A percentile compares a stretch with the other conserved stretches of the same genome.
Evolutionary conservation across 1,140 invertebrate genomes (phyloP).

Genomic region (Macrosteles quadrilineatus): DNA sequence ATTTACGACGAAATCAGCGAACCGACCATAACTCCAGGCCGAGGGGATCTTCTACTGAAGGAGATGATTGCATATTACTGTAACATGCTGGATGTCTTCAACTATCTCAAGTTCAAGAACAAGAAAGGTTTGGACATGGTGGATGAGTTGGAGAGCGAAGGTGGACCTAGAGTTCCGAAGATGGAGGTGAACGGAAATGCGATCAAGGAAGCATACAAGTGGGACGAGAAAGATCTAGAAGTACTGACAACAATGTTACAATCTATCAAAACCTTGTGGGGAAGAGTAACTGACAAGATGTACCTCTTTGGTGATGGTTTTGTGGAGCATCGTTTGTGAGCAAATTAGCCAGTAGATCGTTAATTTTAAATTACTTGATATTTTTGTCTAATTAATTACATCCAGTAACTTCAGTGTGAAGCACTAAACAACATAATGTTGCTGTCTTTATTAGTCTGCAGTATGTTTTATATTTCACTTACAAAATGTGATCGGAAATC

Average conservation of each 20-base stretch:
- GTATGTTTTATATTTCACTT: neutral
- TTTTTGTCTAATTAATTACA: neutral
- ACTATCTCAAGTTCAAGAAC: slow-evolving; percentile 1
- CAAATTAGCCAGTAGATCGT: no score
- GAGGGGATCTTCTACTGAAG: neutral
- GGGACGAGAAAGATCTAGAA: neutral
- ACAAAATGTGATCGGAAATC: neutral
- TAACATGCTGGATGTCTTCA: neutral
- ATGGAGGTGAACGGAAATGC: neutral
- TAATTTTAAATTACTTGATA: neutral
- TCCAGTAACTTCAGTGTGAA: neutral
- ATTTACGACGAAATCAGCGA: neutral
- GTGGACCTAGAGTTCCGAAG: neutral
- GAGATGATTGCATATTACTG: slow-evolving; percentile 5
- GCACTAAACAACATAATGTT: neutral
- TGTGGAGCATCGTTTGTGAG: neutral
- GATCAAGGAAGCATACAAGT: slow-evolving; percentile 6
- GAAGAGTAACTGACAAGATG: neutral
- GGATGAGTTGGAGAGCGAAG: neutral
- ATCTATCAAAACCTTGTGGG: neutral
- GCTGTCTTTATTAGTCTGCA: neutral
- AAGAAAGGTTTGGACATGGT: neutral
- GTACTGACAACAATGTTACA: neutral
- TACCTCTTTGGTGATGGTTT: neutral
- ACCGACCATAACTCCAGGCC: neutral